phyloP scores from a whole-genome alignment of 2,797 vertebrate species.

The Nothura maculosa region DNA sequence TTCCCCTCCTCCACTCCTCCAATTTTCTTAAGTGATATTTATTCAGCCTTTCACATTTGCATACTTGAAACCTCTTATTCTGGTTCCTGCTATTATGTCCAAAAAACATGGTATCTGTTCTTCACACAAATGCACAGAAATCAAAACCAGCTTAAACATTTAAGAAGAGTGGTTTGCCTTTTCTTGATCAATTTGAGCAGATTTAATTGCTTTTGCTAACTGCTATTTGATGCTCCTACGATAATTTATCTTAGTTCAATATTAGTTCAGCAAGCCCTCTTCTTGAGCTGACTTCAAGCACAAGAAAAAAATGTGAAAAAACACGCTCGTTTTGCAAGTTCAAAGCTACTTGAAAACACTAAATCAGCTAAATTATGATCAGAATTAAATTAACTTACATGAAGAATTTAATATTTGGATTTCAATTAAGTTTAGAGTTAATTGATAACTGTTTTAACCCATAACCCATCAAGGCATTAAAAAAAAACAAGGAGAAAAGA shows the following conservation, averaged over 20 bases:
- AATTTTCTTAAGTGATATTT: not conserved
- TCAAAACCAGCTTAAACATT: not conserved
- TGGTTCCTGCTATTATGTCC: not conserved
- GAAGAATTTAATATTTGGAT: conserved; percentile 65
- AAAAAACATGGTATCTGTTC: not conserved
- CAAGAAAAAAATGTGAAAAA: conserved; percentile 17
- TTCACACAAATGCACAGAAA: not conserved
- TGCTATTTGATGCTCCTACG: not conserved
- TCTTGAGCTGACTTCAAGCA: not conserved
- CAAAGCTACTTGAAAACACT: conserved; percentile 21
- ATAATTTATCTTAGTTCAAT: conserved; percentile 20
- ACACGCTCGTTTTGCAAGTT: conserved; percentile 48
- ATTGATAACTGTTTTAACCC: conserved; percentile 73
- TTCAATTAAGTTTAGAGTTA: conserved; percentile 80
- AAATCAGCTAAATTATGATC: conserved; percentile 53
- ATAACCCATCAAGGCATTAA: conserved; percentile 61
- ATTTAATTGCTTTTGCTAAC: conserved; percentile 33
- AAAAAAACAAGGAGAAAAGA: not conserved
- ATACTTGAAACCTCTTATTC: not conserved
- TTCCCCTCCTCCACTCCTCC: not conserved
- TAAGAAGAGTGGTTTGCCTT: not conserved
- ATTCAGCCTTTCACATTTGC: not conserved
- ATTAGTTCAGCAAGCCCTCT: conserved; percentile 52
- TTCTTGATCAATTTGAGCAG: not conserved
- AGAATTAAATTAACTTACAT: conserved; percentile 66